These are phyloP conservation scores for Cataglyphis cursor DNA, from an alignment of 2,888 invertebrate species.

Conservation along the genomic window DNA sequence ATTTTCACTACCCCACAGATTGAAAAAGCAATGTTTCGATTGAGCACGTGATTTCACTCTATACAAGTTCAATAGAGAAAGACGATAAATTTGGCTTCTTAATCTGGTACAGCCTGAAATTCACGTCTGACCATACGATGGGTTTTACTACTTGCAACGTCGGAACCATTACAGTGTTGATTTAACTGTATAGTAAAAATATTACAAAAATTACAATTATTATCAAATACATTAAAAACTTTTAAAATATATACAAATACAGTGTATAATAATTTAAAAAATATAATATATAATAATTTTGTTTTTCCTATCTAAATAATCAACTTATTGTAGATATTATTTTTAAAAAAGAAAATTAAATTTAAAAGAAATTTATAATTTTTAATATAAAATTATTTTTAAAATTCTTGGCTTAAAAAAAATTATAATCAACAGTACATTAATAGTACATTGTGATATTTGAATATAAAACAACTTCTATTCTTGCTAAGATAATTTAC, in stretches of 20 bases:
- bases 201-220: conserved; percentile 8
- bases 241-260: not conserved
- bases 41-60: conserved; percentile 20
- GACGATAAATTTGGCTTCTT: not conserved
- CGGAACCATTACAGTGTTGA: not conserved
- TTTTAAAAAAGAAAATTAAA: not conserved
- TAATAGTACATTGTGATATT: conserved; percentile 12
- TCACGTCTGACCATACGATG: conserved; percentile 15
- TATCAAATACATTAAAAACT: not conserved
- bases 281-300: not conserved
- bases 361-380: not conserved
- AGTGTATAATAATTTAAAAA: no score
- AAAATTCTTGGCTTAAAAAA: not conserved
- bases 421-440: not conserved
- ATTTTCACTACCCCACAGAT: conserved; percentile 61
- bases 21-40: conserved; percentile 47
- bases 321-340: not conserved
- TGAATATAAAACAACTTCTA: conserved; percentile 10
- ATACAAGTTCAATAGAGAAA: not conserved
- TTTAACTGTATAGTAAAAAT: not conserved
- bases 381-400: conserved; percentile 11
- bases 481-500: conserved; percentile 18
- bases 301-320: not conserved
- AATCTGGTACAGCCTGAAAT: not conserved
- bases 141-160: conserved; percentile 7